A percentile compares a stretch with the other conserved stretches of the same genome.
Conservation (phyloP, 2,888 invertebrate genomes). For the Synergus laeviventris region DNA sequence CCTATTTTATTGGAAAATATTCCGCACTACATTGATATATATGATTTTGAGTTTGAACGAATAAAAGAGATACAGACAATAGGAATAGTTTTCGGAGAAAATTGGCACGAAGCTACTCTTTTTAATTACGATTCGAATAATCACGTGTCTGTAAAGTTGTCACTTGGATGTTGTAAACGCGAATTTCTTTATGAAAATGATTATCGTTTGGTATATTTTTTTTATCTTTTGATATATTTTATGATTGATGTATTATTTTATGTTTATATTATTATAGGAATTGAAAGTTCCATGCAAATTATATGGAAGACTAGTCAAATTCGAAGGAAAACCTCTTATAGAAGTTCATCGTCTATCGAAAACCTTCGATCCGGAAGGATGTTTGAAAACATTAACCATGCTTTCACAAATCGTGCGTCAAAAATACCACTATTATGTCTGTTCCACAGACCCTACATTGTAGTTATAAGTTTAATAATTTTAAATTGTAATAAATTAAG, state of each 20-base stretch:
- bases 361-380: not conserved
- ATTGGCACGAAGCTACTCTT: not conserved
- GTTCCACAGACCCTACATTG: not conserved
- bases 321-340: constrained; percentile 6
- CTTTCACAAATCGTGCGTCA: constrained; percentile 23
- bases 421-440: constrained; percentile 15
- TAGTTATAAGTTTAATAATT: not conserved
- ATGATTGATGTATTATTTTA: not conserved
- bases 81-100: constrained; percentile 18
- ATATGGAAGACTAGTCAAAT: constrained; percentile 14
- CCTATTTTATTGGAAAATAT: constrained; percentile 36
- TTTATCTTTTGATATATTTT: not conserved
- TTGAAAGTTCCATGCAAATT: constrained; percentile 8
- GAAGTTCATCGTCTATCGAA: constrained; percentile 11
- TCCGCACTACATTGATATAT: not conserved
- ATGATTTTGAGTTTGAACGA: constrained; percentile 26
- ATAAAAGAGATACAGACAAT: constrained; percentile 33
- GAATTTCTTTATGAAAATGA: not conserved
- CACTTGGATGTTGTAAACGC: not conserved
- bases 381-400: constrained; percentile 14
- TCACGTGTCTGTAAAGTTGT: not conserved
- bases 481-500: too few relatives aligned
- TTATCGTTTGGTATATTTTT: not conserved
- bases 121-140: constrained; percentile 4
- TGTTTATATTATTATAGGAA: not conserved